Evolutionary conservation across 2,113 vertebrate genomes (phyloP), one percentile per base, ranked within the genome.

Genomic region (Ailuropoda melanoleuca): DNA sequence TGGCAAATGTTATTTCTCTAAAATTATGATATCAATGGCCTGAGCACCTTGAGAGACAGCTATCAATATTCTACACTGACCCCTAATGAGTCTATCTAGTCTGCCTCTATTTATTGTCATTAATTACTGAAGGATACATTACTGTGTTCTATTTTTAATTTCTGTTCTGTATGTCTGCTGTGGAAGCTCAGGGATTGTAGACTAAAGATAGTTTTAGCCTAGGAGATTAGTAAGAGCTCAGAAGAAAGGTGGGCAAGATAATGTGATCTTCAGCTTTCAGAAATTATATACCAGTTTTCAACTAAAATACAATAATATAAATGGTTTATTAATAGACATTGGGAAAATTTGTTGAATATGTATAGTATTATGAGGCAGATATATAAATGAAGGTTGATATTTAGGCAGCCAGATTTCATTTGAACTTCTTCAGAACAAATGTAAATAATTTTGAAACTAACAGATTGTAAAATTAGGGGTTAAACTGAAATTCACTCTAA

Each of bases 371-470:
- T 50, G 56, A 93, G 14, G 46, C 2, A 80, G 2, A 75, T 68
- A 48, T 74, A 88, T 91, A 94, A 83, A 88, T 78, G 5, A 75
- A 50, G 9, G 26, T 66, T 92, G 60, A 82, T 77, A 85, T 56
- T 80, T 92, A 92, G 74, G 29, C 46, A 89, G 11, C 6, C 10
- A 82, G 43, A 39, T 89, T n/a, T 85, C 50, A 92, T 72, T 86
- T 95, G 21, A 86, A 86, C 14, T 86, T 95, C 11, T 91, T 12
- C 37, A 89, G 26, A 64, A 31, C 48, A 96, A 94, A 93, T 87
- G 39, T n/a, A 66, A 96, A 58, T 84, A 8, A 43, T 88, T 96
- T 93, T 74, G n/a, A 96, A 96, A 84, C 12, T 74, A 83, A 94
- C 50, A 26, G 6, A 80, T 48, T 90, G 2, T 43, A 90, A 95